These are phyloP conservation scores for Drosophila meridiana DNA, from an alignment of 2,888 invertebrate species.

Conservation along the genomic window DNA sequence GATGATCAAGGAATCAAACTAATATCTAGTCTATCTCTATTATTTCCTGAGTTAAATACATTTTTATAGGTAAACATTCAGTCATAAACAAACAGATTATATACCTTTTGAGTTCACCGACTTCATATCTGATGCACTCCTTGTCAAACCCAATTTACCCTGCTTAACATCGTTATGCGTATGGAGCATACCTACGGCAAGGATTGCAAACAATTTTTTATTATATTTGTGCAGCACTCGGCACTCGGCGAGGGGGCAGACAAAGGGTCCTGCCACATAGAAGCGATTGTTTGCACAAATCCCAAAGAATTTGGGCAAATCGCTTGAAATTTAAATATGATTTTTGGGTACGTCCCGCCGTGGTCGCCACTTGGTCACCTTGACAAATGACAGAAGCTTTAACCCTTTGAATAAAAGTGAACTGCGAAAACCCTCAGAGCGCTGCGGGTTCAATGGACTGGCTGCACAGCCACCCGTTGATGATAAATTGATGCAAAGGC, in stretches of 20 bases:
- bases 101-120: not conserved
- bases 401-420: conserved; percentile 14
- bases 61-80: not conserved
- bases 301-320: conserved; percentile 62
- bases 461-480: conserved; percentile 55
- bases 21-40: too few species aligned
- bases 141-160: not conserved
- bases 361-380: conserved; percentile 23
- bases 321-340: conserved; percentile 58
- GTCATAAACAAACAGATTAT: not conserved
- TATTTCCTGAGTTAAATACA: too few species aligned
- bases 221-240: conserved; percentile 40
- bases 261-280: conserved; percentile 21
- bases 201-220: conserved; percentile 42
- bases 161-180: not conserved
- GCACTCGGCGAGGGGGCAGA: conserved; percentile 22
- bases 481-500: conserved; percentile 73
- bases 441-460: conserved; percentile 63
- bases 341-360: conserved; percentile 8
- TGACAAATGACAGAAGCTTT: conserved; percentile 49
- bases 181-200: not conserved
- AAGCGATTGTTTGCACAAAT: conserved; percentile 39
- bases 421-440: not conserved
- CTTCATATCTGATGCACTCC: not conserved
- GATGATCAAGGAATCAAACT: not conserved